phyloP scores from a whole-genome alignment of 2,113 vertebrate genomes.

The Acrocephalus arundinaceus region DNA sequence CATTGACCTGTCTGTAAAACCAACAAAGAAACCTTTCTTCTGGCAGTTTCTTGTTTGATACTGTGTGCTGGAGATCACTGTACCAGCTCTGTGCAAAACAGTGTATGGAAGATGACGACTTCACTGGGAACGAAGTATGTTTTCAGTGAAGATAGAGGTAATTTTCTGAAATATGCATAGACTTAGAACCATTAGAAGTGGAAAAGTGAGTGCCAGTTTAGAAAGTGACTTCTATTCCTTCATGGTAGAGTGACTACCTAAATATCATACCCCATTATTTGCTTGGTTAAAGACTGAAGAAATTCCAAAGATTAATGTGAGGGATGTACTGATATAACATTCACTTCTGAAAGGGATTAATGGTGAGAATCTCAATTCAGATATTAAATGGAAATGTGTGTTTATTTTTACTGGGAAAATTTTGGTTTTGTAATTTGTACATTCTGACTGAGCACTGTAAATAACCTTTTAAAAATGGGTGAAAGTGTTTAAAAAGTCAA shows the following conservation, averaged over 20 bases:
- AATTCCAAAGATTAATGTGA: neutral
- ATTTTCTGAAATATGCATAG: neutral
- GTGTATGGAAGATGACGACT: neutral
- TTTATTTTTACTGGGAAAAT: neutral
- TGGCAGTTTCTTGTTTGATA: neutral
- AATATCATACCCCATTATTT: neutral
- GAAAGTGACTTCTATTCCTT: neutral
- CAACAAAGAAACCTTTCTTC: neutral
- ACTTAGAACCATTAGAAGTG: neutral
- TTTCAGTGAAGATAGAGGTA: neutral
- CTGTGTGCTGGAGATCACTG: neutral
- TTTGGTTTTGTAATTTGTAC: neutral
- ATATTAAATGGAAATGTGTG: neutral
- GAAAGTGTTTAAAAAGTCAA: neutral
- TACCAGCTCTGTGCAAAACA: neutral
- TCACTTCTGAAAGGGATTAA: neutral
- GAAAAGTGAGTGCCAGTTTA: neutral
- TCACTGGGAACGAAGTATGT: neutral
- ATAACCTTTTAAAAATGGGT: neutral
- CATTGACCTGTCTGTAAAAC: neutral
- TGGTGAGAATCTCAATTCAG: neutral
- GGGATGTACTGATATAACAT: neutral
- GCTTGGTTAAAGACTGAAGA: neutral
- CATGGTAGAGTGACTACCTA: neutral
- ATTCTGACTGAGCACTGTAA: neutral